Conservation (phyloP, 2,888 invertebrate genomes). For the Dromius quadrimaculatus region DNA sequence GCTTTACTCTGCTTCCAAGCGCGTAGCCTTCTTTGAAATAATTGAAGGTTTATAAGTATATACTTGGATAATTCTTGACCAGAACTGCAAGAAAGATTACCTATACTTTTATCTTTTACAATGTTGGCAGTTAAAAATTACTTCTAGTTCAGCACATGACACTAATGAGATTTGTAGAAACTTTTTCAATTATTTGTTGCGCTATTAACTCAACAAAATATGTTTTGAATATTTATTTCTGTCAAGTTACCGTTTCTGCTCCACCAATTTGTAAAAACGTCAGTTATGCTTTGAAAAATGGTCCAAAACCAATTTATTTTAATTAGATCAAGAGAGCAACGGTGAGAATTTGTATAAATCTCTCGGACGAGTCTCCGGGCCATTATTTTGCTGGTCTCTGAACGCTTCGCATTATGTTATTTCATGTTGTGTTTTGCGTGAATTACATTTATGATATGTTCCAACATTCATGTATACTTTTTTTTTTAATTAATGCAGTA, state of each 20-base stretch:
- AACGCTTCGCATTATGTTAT: too few species aligned
- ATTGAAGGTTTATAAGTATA: too few species aligned
- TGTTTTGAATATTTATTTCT: conserved; percentile 24
- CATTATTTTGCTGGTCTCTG: conserved; percentile 22
- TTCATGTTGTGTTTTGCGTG: background rate
- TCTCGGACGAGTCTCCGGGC: conserved; percentile 8
- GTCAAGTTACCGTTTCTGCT: background rate
- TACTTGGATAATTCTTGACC: too few species aligned
- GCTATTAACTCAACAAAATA: conserved; percentile 25
- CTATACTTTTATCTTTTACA: too few species aligned
- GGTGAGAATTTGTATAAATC: conserved; percentile 42
- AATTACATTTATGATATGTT: too few species aligned
- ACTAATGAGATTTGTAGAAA: conserved; percentile 9
- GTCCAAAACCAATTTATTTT: conserved; percentile 47
- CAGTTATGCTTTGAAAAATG: conserved; percentile 42
- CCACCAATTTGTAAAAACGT: conserved; percentile 34
- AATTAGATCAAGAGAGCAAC: conserved; percentile 45
- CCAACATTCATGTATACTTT: background rate
- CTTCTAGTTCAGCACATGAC: background rate
- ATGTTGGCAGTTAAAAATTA: too few species aligned
- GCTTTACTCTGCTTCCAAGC: too few species aligned
- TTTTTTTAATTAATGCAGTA: conserved; percentile 37
- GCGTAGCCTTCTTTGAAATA: too few species aligned
- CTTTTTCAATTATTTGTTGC: conserved; percentile 18
- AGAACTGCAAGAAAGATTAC: too few species aligned